phyloP scores from a whole-genome alignment of 2,888 invertebrate genomes.

The Caenorhabditis virilis region DNA sequence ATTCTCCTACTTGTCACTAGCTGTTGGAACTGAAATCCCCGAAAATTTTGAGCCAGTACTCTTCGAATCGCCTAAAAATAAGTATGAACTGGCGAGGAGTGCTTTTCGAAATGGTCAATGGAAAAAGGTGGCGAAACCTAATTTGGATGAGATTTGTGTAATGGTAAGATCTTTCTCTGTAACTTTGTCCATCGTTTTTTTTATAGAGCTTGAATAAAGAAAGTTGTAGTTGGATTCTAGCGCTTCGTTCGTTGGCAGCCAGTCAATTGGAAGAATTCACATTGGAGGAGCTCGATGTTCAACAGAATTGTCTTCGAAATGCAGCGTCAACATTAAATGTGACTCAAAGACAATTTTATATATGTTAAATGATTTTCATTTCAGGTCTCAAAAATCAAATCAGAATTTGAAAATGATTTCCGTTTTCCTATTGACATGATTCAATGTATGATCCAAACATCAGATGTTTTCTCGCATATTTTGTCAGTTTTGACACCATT shows the following conservation, averaged over 20 bases:
- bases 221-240: constrained; percentile 27
- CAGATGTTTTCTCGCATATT: constrained; percentile 17
- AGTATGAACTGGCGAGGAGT: constrained; percentile 42
- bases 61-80: constrained; percentile 3
- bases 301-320: constrained; percentile 13
- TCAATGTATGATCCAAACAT: constrained; percentile 13
- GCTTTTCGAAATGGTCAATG: constrained; percentile 52
- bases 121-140: constrained; percentile 33
- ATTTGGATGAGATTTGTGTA: constrained; percentile 19
- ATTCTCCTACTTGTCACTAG: constrained; percentile 18
- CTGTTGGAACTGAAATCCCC: constrained; percentile 18
- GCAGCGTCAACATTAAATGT: constrained; percentile 14
- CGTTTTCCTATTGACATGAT: constrained; percentile 20
- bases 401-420: neutral
- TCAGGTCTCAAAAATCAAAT: neutral
- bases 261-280: constrained; percentile 12
- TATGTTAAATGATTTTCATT: too few relatives aligned
- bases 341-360: too few relatives aligned
- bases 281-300: constrained; percentile 11
- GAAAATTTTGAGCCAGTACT: constrained; percentile 1
- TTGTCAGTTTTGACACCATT: constrained; percentile 16
- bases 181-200: too few relatives aligned
- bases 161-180: constrained; percentile 8
- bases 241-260: constrained; percentile 21
- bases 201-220: constrained; percentile 6